Evolutionary conservation across 2,888 invertebrate species (phyloP), one percentile per base, ranked within the genome.

Genomic region (Drosophila cognata): DNA sequence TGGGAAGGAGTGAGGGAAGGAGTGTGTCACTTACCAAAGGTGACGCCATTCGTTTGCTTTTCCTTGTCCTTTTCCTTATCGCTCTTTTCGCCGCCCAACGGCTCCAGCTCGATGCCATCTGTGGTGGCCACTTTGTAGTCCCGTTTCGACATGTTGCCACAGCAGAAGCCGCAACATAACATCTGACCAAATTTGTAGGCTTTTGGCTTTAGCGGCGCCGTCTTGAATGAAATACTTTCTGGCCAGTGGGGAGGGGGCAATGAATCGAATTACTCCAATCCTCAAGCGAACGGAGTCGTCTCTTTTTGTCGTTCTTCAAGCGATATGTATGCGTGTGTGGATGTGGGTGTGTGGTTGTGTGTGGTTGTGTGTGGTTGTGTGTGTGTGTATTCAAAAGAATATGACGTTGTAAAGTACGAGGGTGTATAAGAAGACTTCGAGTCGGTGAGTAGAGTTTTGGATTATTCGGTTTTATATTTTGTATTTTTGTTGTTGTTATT

Each of bases 51-150:
- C 50, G 92, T 92, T 80, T 92, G 92, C 73, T 92, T 92, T 56
- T 92, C 92, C 75, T 91, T 91, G 59, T 91, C 91, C 81, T 91
- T 91, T 57, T 92, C 91, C 74, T 91, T 88, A 76, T 92, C 92
- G 74, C 71, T 74, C 84, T 92, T 93, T 74, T 92, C 92, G 82
- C 93, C 93, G 72, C 93, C 93, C 64, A 93, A 78, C 67, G 93
- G 93, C 85, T 93, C 93, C 82, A 93, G 84, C 79, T 93, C 93
- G 79, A 93, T 93, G 83, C 92, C 92, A 87, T 93, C 93, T 73
- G 89, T 92, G 75, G 93, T 92, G 81, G 93, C 92, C 76, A 93
- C 93, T 89, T 93, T 93, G 89, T 93, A 93, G 85, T 93, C 93
- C 64, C 93, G 90, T 80, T 93, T 93, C 79, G 93, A 92, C 93